A percentile compares a stretch with the other conserved stretches of the same genome.
Evolutionary conservation across 2,888 invertebrate genomes (phyloP).

Genomic region (Petrophora chlorosata): DNA sequence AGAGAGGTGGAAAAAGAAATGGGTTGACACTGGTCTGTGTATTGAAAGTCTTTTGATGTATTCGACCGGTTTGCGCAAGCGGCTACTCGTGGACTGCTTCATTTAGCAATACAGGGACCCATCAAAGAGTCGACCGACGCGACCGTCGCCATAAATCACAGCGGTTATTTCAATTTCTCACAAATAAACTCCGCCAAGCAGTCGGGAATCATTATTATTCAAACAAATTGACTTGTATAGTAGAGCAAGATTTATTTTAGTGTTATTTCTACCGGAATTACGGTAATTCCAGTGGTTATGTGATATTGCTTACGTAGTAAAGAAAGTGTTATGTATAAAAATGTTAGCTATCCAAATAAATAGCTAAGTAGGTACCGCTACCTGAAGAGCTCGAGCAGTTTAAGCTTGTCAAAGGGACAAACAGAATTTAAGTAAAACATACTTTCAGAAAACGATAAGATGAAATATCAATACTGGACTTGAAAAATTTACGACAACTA

Average conservation of each 20-base stretch:
- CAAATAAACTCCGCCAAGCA: conserved; percentile 49
- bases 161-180: conserved; percentile 43
- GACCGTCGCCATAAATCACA: conserved; percentile 52
- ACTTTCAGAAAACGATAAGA: too few relatives aligned
- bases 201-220: conserved; percentile 14
- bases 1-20: conserved; percentile 7
- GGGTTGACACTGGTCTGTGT: conserved; percentile 24
- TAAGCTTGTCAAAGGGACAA: too few relatives aligned
- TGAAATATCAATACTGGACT: too few relatives aligned
- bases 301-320: too few relatives aligned
- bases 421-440: too few relatives aligned
- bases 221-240: conserved; percentile 9
- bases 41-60: conserved; percentile 50
- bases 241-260: background rate
- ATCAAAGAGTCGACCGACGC: conserved; percentile 44
- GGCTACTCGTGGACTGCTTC: conserved; percentile 39
- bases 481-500: too few relatives aligned
- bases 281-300: background rate
- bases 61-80: conserved; percentile 36
- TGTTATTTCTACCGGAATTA: background rate
- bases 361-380: too few relatives aligned
- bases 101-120: conserved; percentile 54
- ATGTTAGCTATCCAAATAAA: too few relatives aligned
- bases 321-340: too few relatives aligned
- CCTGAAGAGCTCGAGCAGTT: too few relatives aligned